These are phyloP conservation scores for Dolomedes plantarius DNA, from an alignment of 2,888 invertebrate genomes.

Conservation along the genomic window DNA sequence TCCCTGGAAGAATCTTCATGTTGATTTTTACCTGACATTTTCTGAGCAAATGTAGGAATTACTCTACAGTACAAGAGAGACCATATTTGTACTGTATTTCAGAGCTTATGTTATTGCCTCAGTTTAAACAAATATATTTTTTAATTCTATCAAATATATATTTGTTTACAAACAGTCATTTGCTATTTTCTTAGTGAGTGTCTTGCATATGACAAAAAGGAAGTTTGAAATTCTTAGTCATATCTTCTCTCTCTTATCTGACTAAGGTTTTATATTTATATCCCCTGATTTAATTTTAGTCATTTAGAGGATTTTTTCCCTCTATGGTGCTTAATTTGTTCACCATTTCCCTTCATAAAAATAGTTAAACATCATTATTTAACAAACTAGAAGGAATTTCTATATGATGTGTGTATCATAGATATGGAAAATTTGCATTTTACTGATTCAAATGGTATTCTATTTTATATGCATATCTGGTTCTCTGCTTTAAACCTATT, in stretches of 20 bases:
- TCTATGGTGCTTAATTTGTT: not conserved
- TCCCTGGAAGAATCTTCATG: not conserved
- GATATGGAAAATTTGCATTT: too few relatives aligned
- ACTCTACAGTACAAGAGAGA: not conserved
- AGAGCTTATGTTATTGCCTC: conserved; percentile 57
- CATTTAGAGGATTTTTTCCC: too few relatives aligned
- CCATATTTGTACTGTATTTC: conserved; percentile 35
- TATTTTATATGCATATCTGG: too few relatives aligned
- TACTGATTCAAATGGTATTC: too few relatives aligned
- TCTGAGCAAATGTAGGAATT: not conserved
- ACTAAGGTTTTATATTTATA: too few relatives aligned
- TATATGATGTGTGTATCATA: too few relatives aligned
- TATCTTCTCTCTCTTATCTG: too few relatives aligned
- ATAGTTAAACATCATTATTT: too few relatives aligned
- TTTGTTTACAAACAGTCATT: conserved; percentile 52
- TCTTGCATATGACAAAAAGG: not conserved
- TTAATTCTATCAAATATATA: conserved; percentile 49
- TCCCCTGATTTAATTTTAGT: too few relatives aligned
- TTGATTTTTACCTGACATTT: not conserved
- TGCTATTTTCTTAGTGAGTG: conserved; percentile 53
- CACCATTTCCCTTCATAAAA: too few relatives aligned
- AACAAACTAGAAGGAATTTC: too few relatives aligned
- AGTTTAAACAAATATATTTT: conserved; percentile 37
- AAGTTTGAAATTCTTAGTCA: not conserved
- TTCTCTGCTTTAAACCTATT: too few relatives aligned